Evolutionary conservation across 1,140 invertebrate genomes (phyloP), one percentile per base, ranked within the genome.

Genomic region (Brachionus plicatilis): DNA sequence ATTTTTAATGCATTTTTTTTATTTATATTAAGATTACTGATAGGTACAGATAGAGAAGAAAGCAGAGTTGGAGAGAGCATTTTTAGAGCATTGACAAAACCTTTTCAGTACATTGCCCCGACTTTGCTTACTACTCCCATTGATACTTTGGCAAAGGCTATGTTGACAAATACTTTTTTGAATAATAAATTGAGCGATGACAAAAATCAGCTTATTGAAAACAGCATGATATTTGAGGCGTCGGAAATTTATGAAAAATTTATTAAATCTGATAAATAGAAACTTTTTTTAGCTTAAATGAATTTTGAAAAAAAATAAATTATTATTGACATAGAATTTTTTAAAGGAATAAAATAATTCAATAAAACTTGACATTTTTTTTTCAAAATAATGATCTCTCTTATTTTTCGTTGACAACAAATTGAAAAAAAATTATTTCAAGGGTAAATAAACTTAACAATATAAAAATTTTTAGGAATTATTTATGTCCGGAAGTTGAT

Each of bases 41-140:
- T 89, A 84, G 68, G 68, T 14, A 86, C 87, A 65, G 85, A 89
- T 27, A 80, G 89, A 80, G 84, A 88, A 41, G 88, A 89, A 80
- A 87, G 80, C 37, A 85, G 89, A 47, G 86, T 87, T 8, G 86
- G 86, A 6, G 89, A 89, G 85, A 75, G 85, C 8, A 72, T 88
- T 20, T 85, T 86, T 17, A 83, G 86, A 41, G 78, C 85, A 12
- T 17, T 89, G 3, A 85, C 89, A 3, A 87, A 87, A 56, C 89
- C 89, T 24, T 60, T 89, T 6, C 79, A 86, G 9, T 86, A 86
- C 66, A 76, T 88, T 7, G 88, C 88, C 66, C 88, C 89, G 3
- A 88, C 87, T 20, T 87, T 88, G 20, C 87, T 89, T 8, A 87
- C 88, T 4, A 86, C 87, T 41, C 88, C 89, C 1, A 86, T 87